Evolutionary conservation across 2,888 invertebrate species (phyloP).

Genomic region (Lasioglossum vierecki): DNA sequence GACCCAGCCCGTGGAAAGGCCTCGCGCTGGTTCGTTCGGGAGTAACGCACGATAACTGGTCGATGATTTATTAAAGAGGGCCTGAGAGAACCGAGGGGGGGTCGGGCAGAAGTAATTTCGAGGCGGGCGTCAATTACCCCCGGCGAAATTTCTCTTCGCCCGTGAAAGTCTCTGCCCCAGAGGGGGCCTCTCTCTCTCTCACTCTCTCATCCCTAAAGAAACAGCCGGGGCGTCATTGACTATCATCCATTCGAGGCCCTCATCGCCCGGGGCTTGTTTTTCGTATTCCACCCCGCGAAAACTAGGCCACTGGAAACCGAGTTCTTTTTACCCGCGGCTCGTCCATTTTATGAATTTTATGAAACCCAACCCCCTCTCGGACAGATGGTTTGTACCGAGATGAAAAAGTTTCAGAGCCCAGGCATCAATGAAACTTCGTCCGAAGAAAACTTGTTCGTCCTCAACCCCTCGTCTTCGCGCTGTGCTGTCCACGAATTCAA

Average conservation of each 20-base stretch:
- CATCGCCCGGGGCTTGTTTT: slow-evolving; percentile 67
- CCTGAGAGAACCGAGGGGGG: not conserved
- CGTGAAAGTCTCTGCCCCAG: slow-evolving; percentile 36
- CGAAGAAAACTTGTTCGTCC: slow-evolving; percentile 41
- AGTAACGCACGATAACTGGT: slow-evolving; percentile 27
- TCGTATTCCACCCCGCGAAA: slow-evolving; percentile 57
- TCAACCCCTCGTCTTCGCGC: not conserved
- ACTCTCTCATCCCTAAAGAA: slow-evolving; percentile 46
- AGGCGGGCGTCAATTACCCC: slow-evolving; percentile 50
- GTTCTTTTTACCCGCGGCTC: slow-evolving; percentile 61
- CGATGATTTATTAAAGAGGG: slow-evolving; percentile 36
- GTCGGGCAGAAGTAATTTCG: slow-evolving; percentile 49
- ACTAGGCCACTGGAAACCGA: slow-evolving; percentile 68
- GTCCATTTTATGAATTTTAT: slow-evolving; percentile 73
- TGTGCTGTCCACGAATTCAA: not conserved
- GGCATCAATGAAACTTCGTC: slow-evolving; percentile 65
- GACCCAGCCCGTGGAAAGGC: not conserved
- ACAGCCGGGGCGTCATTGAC: slow-evolving; percentile 65
- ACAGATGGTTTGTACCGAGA: slow-evolving; percentile 51
- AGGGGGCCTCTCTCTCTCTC: slow-evolving; percentile 11
- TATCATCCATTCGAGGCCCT: slow-evolving; percentile 68
- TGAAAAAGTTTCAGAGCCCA: slow-evolving; percentile 67
- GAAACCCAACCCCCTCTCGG: slow-evolving; percentile 43
- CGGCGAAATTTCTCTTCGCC: slow-evolving; percentile 38
- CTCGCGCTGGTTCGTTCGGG: not conserved